A percentile compares a stretch with the other conserved stretches of the same genome.
These are phyloP conservation scores for Cephalopachus bancanus DNA, from an alignment of 2,797 vertebrate species.

Conservation along the genomic window DNA sequence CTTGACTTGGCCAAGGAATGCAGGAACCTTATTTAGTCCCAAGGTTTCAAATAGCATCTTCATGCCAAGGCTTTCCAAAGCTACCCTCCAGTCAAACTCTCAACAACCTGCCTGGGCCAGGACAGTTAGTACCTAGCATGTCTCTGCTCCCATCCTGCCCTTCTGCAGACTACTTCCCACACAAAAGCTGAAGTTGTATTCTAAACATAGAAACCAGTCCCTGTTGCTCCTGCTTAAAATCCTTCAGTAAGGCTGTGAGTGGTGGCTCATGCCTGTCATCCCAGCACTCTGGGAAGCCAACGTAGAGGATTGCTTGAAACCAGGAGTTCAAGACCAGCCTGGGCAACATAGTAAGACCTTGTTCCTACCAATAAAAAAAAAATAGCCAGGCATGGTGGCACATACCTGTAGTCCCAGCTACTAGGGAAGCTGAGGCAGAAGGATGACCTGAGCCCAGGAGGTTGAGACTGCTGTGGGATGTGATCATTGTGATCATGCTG, in stretches of 20 bases:
- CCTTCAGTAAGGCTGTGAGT: not conserved
- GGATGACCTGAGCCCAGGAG: no score
- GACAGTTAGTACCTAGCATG: not conserved
- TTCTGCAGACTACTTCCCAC: not conserved
- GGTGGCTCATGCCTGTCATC: no score
- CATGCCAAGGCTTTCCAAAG: not conserved
- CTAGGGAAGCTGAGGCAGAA: no score
- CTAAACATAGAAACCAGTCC: slow-evolving; percentile 14
- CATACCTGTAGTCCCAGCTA: no score
- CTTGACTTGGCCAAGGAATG: not conserved
- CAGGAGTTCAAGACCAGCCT: no score
- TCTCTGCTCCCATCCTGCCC: not conserved
- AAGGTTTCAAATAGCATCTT: not conserved
- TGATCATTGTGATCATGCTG: no score
- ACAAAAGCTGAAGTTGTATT: not conserved
- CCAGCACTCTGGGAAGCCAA: no score
- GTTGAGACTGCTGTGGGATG: no score
- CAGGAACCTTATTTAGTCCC: not conserved
- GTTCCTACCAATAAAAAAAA: no score
- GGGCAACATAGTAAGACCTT: no score
- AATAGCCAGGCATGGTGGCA: no score
- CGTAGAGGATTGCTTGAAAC: no score
- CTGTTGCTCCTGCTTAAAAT: not conserved
- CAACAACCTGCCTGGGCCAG: not conserved
- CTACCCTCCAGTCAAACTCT: not conserved